Base-by-base conservation (phyloP, 1,140 invertebrate genomes). In the Ceratina japonica region DNA sequence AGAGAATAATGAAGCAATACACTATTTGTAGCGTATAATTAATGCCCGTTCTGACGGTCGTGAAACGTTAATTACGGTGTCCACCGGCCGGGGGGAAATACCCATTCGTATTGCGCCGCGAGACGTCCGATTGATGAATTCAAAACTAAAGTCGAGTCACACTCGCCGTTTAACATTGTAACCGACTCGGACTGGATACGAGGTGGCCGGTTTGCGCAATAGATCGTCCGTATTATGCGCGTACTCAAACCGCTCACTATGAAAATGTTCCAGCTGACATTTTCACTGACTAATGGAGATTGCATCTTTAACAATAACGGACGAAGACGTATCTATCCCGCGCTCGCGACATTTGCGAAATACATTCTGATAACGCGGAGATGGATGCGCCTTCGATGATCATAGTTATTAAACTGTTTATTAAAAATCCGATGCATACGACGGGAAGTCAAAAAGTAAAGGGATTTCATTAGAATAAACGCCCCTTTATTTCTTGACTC, bases 281-380 rank as follows among this genome's bases (percentile, higher is more conserved):
- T 72, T 68, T 18, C 77, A 12, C 51, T 71, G 75, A 78, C 75
- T 78, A 78, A 78, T 78, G 24, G 59, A 27, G 59, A 72, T 78
- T 72, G 20, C 68, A 78, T 78, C 68, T 78, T 78, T 44, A 77
- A 77, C 75, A 31, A 61, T 70, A 70, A 76, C 66, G n/a, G 24
- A 77, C 75, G 56, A 22, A 20, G 49, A 49, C 24, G 68, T 20
- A 63, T 62, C 58, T 37, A 16, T 37, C n/a, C 15, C n/a, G n/a
- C n/a, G 3, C 44, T 27, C 2, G n/a, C 68, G 52, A 63, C 68
- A 77, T 62, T 70, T 61, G 31, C 16, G 12, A 16, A 15, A 52
- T 54, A n/a, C 22, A 7, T n/a, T 18, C 16, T 16, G 49, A 20
- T 56, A 18, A 70, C 18, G 13, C 51, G 24, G 18, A 52, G 16